Evolutionary conservation across 37 sponge, comb jelly and placozoan genomes (phyloP).

Genomic region (Beroe forskalii): DNA sequence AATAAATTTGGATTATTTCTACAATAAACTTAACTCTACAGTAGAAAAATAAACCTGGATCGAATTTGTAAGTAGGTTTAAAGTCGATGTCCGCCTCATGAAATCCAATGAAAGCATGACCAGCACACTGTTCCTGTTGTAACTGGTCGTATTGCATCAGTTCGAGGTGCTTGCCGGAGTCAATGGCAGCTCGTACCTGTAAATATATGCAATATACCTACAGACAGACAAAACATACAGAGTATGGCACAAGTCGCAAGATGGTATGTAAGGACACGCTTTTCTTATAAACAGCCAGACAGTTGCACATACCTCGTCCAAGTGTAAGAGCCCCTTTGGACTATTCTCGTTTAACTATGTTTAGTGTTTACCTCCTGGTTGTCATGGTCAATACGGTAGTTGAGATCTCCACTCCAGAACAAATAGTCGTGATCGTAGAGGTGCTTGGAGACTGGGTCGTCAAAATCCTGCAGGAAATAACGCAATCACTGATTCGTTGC

Average conservation of each 20-base stretch:
- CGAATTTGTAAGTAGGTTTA: constrained; percentile 37
- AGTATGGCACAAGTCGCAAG: too few species aligned
- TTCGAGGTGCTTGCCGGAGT: background rate
- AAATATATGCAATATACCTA: too few species aligned
- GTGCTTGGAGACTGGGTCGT: background rate
- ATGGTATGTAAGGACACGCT: too few species aligned
- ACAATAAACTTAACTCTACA: too few species aligned
- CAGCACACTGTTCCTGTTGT: background rate
- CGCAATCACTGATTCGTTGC: too few species aligned
- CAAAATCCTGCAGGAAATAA: constrained; percentile 22
- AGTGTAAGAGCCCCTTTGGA: too few species aligned
- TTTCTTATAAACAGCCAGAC: too few species aligned
- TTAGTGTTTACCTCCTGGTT: constrained; percentile 24
- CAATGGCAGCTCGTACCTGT: constrained; percentile 12
- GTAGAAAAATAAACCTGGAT: constrained; percentile 9
- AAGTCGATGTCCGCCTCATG: constrained; percentile 40
- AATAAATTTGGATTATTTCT: too few species aligned
- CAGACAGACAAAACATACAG: too few species aligned
- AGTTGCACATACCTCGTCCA: too few species aligned
- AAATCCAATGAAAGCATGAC: constrained; percentile 48
- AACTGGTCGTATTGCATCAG: constrained; percentile 43
- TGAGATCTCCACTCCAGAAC: constrained; percentile 55
- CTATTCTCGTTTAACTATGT: background rate
- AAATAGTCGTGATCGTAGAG: constrained; percentile 58
- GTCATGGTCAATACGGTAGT: constrained; percentile 34